Evolutionary conservation across 2,888 invertebrate species (phyloP), one percentile per base, ranked within the genome.

Genomic region (Hyppa rectilinea): DNA sequence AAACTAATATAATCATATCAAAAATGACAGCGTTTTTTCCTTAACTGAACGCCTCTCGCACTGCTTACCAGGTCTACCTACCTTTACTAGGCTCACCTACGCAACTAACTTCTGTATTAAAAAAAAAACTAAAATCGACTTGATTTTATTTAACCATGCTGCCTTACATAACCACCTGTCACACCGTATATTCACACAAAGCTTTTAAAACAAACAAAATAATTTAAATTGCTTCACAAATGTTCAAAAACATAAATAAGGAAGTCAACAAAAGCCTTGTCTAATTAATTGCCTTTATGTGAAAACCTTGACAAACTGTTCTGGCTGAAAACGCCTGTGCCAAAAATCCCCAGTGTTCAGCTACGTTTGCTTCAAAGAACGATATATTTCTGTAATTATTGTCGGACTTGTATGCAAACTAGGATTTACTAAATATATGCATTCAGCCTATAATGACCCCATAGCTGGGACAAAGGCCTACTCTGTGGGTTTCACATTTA

Each of bases 271-370:
- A 70, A 71, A 59, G n/a, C 31, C 65, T 55, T 75, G 60, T 75
- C 45, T 53, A 64, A 75, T 71, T 75, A 75, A 75, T 67, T 75
- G 62, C 36, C 59, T 47, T 53, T 58, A 23, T 47, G 66, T 59
- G 43, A 60, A 68, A 56, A 38, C 50, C 50, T 14, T 40, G 43
- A 66, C 47, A 69, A 65, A 65, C 62, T 63, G 45, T 67, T 66
- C 47, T 43, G 38, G 49, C 43, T 66, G 68, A 40, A 53, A 62
- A 59, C 58, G 66, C 6, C 56, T 45, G 26, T 64, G 71, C 80
- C 80, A 71, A 80, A 47, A 67, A 75, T 58, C 52, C 61, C 31
- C 38, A 65, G 50, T 47, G 47, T 34, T 65, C 40, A 5, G 29
- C 43, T 20, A 62, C 38, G 10, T 43, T 31, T 23, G 14, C 26